A percentile compares a stretch with the other conserved stretches of the same genome.
Conservation (phyloP, 2,888 invertebrate species). For the Watsonalla binaria region DNA sequence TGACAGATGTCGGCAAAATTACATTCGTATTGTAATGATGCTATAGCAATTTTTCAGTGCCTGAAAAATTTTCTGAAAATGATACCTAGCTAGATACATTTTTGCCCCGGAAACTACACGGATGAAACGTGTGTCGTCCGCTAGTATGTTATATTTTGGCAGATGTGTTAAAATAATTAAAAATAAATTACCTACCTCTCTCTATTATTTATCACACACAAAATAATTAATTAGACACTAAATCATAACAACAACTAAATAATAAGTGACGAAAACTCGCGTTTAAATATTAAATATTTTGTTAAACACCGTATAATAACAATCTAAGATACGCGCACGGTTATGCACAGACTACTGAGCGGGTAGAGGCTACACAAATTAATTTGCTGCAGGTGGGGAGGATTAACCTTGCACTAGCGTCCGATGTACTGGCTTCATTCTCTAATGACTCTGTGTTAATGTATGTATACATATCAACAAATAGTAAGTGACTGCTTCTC, state of each 20-base stretch:
- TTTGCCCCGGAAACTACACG: too few species aligned
- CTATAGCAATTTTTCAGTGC: too few species aligned
- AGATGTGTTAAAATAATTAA: neutral
- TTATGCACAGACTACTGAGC: constrained; percentile 30
- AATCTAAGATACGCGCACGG: constrained; percentile 15
- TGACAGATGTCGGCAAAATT: too few species aligned
- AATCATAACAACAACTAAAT: neutral
- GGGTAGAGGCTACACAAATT: constrained; percentile 19
- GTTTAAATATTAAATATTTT: neutral
- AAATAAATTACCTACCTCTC: neutral
- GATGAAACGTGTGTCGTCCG: too few species aligned
- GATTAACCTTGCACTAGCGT: constrained; percentile 15
- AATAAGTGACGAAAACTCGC: neutral
- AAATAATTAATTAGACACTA: neutral
- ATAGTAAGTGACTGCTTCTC: too few species aligned
- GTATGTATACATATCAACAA: too few species aligned
- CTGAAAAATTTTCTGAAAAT: too few species aligned
- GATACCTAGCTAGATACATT: too few species aligned
- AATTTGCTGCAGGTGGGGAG: constrained; percentile 16
- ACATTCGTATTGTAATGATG: too few species aligned
- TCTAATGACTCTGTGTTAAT: neutral
- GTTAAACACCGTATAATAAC: neutral
- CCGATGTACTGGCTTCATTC: constrained; percentile 5
- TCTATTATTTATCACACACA: neutral
- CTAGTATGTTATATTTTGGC: too few species aligned